Base-by-base conservation (phyloP, 2,113 vertebrate genomes). In the Melanostigma gelatinosum region DNA sequence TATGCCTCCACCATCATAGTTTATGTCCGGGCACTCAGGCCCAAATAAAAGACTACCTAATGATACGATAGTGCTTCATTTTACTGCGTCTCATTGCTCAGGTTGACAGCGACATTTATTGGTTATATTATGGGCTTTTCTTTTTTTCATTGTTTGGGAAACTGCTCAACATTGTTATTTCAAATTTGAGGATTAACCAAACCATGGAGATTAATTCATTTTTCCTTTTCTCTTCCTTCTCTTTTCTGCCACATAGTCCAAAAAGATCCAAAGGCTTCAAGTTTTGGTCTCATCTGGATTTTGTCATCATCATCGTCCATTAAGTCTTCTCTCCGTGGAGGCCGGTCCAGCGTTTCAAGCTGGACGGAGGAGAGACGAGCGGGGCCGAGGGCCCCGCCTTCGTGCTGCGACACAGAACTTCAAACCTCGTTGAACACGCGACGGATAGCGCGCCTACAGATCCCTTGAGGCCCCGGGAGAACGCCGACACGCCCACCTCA, bases 341-440 rank as follows among this genome's bases (percentile, higher is more conserved):
- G 76, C 20, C 52, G 44, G 82, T 89, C 91, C 82, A 82, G 88
- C 75, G 5, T 82, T 52, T 58, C 94, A 95, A 94, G 85, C 95
- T 95, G 94, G 95, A 95, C 91, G 84, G 85, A 86, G 93, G 91
- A 70, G 91, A 93, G 89, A 77, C 70, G 70, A 92, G 83, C 34
- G 88, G 87, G 91, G 88, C 91, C 82, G 88, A 89, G 54, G 85
- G 92, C 92, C 87, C 90, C 20, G 87, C 91, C 85, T 95, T 94
- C 50, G 87, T 94, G 86, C 90, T 95, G 64, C 90, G 94, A 72
- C 94, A 93, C 88, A 85, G 94, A 91, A 91, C 76, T 38, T 85
- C 80, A 13, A 79, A 84, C 72, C 57, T 86, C 2, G 4, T 50
- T 3, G 84, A 91, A 55, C 70, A 81, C 9, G 34, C 83, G 18